A percentile compares a stretch with the other conserved stretches of the same genome.
Evolutionary conservation across 2,888 invertebrate genomes (phyloP).

Genomic region (Sepiola atlantica): DNA sequence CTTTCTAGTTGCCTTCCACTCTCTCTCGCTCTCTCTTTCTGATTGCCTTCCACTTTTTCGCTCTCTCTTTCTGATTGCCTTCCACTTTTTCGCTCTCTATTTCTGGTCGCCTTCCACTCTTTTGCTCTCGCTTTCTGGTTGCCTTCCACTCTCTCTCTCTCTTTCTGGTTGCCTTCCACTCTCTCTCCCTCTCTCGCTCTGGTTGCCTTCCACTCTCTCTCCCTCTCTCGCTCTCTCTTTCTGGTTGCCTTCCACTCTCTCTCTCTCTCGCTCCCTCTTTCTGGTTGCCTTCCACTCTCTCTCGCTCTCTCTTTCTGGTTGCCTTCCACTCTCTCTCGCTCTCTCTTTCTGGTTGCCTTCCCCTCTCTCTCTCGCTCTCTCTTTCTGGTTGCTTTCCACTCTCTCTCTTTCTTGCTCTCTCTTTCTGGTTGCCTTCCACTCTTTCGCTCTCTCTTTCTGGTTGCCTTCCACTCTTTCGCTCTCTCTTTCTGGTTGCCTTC

Average conservation of each 20-base stretch:
- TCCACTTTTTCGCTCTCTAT: background rate
- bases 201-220: background rate
- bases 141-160: background rate
- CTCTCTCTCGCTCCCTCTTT: background rate
- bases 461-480: too few species aligned
- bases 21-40: too few species aligned
- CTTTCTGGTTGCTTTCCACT: too few species aligned
- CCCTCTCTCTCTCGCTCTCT: background rate
- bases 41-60: background rate
- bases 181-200: background rate
- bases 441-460: too few species aligned
- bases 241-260: accelerated
- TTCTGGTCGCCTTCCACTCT: background rate
- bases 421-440: too few species aligned
- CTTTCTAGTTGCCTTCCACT: too few species aligned
- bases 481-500: too few species aligned
- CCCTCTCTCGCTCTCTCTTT: background rate
- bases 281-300: background rate
- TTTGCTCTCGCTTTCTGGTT: background rate
- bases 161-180: background rate
- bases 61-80: background rate
- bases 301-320: background rate
- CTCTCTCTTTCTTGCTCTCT: too few species aligned
- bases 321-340: background rate
- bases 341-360: accelerated